Evolutionary conservation across 2,797 vertebrate species (phyloP), one percentile per base, ranked within the genome.

Genomic region (Gymnoscopelus braueri): DNA sequence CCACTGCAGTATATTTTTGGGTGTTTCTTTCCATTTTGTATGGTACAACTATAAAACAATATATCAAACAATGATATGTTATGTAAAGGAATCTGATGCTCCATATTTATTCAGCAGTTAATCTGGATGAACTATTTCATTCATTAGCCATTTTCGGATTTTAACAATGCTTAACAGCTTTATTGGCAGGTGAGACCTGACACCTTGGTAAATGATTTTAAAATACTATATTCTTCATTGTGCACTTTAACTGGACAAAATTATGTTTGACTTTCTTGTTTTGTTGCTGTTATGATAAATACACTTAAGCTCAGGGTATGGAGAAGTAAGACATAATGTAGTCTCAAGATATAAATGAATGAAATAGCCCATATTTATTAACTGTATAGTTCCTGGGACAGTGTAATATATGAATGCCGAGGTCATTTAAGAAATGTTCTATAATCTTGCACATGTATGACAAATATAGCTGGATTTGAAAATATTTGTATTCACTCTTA

Each of bases 401-500:
- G 82, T 89, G 87, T 90, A 89, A 82, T 76, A 89, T 90, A 90
- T 73, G 83, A 85, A 90, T 86, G 81, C 88, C 79, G 75, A 88
- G 75, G 77, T 72, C 54, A 82, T 74, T 71, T 76, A 74, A 60
- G 73, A 85, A 73, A 69, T 82, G 74, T 84, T 90, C 80, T 78
- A 87, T 92, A 90, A 88, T 87, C 78, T 83, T 85, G 83, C 85
- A 88, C 84, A 89, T 82, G 72, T 74, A 87, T 80, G 63, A 80
- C 39, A 44, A 77, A 69, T 82, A 87, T 89, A 86, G 72, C 85
- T 90, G 87, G 79, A 87, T 89, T 88, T 89, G 72, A 87, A 85
- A 84, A 91, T 91, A 91, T 94, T 95, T 95, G 84, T 94, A 94
- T 90, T 92, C 84, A 90, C 77, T 87, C 77, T 67, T 90, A 91